These are phyloP conservation scores for Aethina tumida DNA, from an alignment of 1,140 invertebrate genomes.

Conservation along the genomic window DNA sequence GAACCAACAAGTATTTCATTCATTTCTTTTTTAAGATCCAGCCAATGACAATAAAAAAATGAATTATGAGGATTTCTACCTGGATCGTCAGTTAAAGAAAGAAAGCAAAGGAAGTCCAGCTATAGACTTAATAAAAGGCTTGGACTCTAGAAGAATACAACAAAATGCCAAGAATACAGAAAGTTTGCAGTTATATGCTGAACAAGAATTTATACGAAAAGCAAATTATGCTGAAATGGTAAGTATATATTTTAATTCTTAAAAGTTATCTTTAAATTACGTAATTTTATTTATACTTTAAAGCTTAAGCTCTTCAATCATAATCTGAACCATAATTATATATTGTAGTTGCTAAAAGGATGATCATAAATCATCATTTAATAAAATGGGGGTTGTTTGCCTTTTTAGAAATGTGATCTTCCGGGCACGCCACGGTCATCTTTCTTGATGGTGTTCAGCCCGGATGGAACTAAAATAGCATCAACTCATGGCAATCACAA, in stretches of 20 bases:
- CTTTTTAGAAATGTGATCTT: conserved; percentile 56
- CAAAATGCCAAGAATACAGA: conserved; percentile 16
- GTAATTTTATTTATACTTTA: conserved; percentile 12
- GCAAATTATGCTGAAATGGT: conserved; percentile 42
- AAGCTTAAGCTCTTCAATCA: conserved; percentile 3
- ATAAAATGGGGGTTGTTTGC: no score
- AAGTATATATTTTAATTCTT: conserved; percentile 16
- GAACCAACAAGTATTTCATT: background rate
- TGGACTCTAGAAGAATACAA: conserved; percentile 16
- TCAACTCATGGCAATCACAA: conserved; percentile 88
- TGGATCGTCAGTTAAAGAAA: conserved; percentile 19
- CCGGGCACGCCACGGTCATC: conserved; percentile 66
- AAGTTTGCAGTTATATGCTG: conserved; percentile 39
- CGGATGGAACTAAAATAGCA: conserved; percentile 74
- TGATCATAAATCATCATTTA: no score
- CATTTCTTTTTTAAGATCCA: background rate
- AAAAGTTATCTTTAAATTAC: background rate
- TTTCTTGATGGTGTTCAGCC: conserved; percentile 79
- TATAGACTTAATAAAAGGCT: conserved; percentile 17
- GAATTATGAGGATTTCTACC: conserved; percentile 25
- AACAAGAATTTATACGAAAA: conserved; percentile 43
- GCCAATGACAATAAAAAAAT: conserved; percentile 15
- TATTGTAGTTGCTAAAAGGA: conserved; percentile 14
- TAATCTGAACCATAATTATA: conserved; percentile 1
- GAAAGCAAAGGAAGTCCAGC: conserved; percentile 14